Percentiles rank a stretch among this genome's conserved stretches.
These are phyloP conservation scores for Leiothrix lutea DNA, from an alignment of 2,113 vertebrate genomes.

Conservation along the genomic window DNA sequence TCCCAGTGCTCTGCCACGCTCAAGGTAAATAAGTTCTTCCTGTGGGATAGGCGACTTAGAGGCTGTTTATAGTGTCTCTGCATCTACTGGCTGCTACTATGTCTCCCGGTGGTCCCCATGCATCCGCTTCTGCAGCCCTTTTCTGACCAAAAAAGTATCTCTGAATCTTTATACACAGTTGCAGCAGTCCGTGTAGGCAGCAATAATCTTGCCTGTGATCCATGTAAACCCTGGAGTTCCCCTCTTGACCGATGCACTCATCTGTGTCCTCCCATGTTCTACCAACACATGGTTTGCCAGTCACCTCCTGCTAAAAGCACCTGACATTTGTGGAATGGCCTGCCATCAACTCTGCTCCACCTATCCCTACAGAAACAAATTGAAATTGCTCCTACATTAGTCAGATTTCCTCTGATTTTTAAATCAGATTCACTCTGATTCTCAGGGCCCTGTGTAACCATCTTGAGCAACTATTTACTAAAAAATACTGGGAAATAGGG, in stretches of 20 bases:
- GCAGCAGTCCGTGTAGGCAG: fast-evolving
- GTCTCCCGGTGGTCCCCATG: fast-evolving
- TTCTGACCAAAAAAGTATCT: fast-evolving
- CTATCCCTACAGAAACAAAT: background rate
- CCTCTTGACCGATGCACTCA: fast-evolving
- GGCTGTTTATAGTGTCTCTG: fast-evolving
- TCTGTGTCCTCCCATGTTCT: background rate
- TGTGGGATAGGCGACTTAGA: fast-evolving
- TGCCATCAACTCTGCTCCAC: background rate
- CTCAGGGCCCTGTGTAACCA: background rate
- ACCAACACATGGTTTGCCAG: fast-evolving
- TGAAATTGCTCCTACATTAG: fast-evolving
- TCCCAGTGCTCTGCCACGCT: background rate
- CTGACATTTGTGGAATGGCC: background rate
- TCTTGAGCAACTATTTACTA: background rate
- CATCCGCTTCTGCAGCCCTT: fast-evolving
- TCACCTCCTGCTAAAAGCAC: fast-evolving
- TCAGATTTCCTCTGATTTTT: background rate
- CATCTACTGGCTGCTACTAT: fast-evolving
- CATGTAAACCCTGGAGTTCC: fast-evolving
- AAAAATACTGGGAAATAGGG: background rate
- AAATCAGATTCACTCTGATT: background rate
- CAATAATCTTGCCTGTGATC: background rate
- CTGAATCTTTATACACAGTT: fast-evolving
- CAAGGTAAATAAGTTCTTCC: no score